These are phyloP conservation scores for Marmota flaviventris DNA, from an alignment of 2,113 vertebrate species.

Conservation along the genomic window DNA sequence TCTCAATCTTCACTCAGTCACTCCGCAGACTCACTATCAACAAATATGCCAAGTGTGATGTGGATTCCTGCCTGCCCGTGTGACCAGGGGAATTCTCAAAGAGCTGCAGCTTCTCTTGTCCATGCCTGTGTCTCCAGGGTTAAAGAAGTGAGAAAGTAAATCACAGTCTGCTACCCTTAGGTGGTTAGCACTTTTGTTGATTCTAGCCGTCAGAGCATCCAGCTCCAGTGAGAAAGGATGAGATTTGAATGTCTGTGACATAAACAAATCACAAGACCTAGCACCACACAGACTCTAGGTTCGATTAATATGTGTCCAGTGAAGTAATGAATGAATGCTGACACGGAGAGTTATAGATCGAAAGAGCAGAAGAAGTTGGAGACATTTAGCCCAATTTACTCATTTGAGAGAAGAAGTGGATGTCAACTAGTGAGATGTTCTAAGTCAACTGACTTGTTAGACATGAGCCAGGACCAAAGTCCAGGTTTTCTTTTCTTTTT, in stretches of 20 bases:
- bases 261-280: constrained; percentile 6
- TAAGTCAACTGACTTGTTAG: not conserved
- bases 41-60: constrained; percentile 32
- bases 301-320: not conserved
- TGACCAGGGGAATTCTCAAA: not conserved
- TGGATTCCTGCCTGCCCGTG: not conserved
- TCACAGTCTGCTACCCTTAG: not conserved
- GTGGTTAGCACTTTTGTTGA: not conserved
- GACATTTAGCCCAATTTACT: not conserved
- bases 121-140: not conserved
- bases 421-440: not conserved
- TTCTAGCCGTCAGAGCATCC: not conserved
- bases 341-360: not conserved
- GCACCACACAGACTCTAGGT: not conserved
- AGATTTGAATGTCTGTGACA: not conserved
- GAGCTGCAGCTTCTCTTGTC: not conserved
- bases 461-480: not conserved
- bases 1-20: constrained; percentile 55
- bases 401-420: not conserved
- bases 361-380: not conserved
- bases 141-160: not conserved
- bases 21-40: constrained; percentile 43
- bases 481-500: not conserved
- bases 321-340: not conserved
- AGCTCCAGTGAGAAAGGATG: not conserved